These are phyloP conservation scores for Alentia gelatinosa DNA, from an alignment of 2,888 invertebrate species.

Conservation along the genomic window DNA sequence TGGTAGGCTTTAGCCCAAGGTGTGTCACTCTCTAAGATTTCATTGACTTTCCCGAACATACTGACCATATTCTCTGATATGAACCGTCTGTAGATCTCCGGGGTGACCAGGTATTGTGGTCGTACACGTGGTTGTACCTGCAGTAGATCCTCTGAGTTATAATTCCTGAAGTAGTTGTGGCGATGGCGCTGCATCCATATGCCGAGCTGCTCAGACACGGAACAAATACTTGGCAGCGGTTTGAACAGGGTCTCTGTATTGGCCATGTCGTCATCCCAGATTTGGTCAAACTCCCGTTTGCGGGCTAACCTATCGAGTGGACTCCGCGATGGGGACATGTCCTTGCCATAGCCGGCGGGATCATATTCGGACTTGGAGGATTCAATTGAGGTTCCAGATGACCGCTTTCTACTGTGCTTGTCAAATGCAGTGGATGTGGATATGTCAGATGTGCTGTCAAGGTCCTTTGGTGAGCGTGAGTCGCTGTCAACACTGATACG, in stretches of 20 bases:
- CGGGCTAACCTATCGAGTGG: background rate
- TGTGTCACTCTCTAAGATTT: conserved; percentile 54
- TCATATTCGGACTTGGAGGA: conserved; percentile 25
- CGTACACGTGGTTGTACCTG: conserved; percentile 59
- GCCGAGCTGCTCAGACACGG: conserved; percentile 59
- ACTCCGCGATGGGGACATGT: background rate
- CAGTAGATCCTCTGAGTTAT: conserved; percentile 57
- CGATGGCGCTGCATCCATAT: conserved; percentile 65
- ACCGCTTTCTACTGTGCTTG: conserved; percentile 14
- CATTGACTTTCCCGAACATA: conserved; percentile 58
- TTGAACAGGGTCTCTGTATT: conserved; percentile 57
- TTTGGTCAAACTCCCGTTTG: background rate
- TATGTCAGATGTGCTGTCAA: conserved; percentile 38
- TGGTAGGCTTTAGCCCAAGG: conserved; percentile 59
- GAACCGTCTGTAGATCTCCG: conserved; percentile 61
- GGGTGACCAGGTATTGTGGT: conserved; percentile 62
- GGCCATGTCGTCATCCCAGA: conserved; percentile 11
- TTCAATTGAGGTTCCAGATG: conserved; percentile 4
- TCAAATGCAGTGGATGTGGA: conserved; percentile 24
- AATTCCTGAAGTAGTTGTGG: conserved; percentile 64
- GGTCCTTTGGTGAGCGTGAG: conserved; percentile 12
- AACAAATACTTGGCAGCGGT: conserved; percentile 56
- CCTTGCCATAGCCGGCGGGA: background rate
- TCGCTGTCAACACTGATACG: conserved; percentile 23
- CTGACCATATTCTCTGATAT: conserved; percentile 63